phyloP scores from a whole-genome alignment of 2,888 invertebrate genomes.

The Pammene fasciana region DNA sequence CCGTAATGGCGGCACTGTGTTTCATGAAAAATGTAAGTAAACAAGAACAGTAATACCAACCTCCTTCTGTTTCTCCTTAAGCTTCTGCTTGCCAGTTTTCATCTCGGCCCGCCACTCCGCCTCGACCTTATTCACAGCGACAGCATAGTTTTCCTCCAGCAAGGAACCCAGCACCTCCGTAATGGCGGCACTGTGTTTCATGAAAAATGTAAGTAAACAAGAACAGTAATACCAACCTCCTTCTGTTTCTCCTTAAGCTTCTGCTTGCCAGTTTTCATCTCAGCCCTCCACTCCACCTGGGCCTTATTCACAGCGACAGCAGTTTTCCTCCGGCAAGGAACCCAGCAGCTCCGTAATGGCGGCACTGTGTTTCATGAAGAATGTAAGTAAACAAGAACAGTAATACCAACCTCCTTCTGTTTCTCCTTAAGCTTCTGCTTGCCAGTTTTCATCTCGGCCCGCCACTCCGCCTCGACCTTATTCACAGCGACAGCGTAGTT shows the following conservation, averaged over 20 bases:
- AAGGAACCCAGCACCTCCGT: constrained; percentile 85
- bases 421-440: constrained; percentile 75
- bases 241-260: constrained; percentile 77
- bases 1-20: too few relatives aligned
- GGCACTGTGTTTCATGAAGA: too few relatives aligned
- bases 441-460: constrained; percentile 77
- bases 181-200: constrained; percentile 87
- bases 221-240: too few relatives aligned
- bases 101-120: constrained; percentile 80
- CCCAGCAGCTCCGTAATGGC: too few relatives aligned
- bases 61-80: constrained; percentile 76
- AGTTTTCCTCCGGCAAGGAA: constrained; percentile 85
- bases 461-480: constrained; percentile 81
- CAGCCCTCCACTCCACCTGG: too few relatives aligned
- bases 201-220: too few relatives aligned
- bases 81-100: constrained; percentile 73
- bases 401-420: constrained; percentile 78
- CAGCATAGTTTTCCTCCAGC: constrained; percentile 83
- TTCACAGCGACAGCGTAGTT: constrained; percentile 75
- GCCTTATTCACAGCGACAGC: too few relatives aligned
- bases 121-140: constrained; percentile 78
- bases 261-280: constrained; percentile 78
- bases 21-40: too few relatives aligned
- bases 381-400: too few relatives aligned
- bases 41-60: too few relatives aligned